Conservation (phyloP, 2,888 invertebrate genomes). For the Cetonia aurata region DNA sequence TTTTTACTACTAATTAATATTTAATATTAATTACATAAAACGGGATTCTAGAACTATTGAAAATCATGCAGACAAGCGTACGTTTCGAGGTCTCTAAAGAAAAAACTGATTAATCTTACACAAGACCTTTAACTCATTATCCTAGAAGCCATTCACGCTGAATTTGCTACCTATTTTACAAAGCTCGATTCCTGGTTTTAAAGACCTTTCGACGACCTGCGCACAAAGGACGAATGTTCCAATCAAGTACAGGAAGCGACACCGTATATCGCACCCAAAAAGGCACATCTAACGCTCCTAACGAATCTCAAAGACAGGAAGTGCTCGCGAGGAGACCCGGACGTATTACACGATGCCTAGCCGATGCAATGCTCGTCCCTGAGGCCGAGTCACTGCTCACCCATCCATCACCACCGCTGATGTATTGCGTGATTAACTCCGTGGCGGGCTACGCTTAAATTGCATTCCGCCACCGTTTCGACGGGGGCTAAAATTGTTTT, state of each 20-base stretch:
- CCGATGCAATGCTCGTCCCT: not conserved
- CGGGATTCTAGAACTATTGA: too few relatives aligned
- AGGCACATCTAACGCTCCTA: conserved; percentile 1
- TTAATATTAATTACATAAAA: too few relatives aligned
- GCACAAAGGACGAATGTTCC: too few relatives aligned
- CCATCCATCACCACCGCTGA: conserved; percentile 47
- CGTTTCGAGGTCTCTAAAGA: too few relatives aligned
- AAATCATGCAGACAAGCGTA: too few relatives aligned
- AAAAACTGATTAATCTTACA: too few relatives aligned
- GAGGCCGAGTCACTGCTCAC: not conserved
- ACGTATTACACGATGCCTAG: conserved; percentile 6
- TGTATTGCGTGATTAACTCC: conserved; percentile 45
- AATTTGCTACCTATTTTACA: too few relatives aligned
- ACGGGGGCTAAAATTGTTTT: conserved; percentile 23
- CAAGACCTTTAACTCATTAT: too few relatives aligned
- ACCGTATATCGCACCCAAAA: not conserved
- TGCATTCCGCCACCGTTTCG: conserved; percentile 29
- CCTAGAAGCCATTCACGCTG: too few relatives aligned
- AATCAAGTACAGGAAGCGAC: conserved; percentile 9
- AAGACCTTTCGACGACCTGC: too few relatives aligned
- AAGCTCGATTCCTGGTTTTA: too few relatives aligned
- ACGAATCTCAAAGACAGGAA: conserved; percentile 10
- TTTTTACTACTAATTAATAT: too few relatives aligned
- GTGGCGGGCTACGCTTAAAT: conserved; percentile 37
- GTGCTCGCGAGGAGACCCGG: not conserved